These are phyloP conservation scores for Apamea crenata DNA, from an alignment of 2,888 invertebrate species.

Conservation along the genomic window DNA sequence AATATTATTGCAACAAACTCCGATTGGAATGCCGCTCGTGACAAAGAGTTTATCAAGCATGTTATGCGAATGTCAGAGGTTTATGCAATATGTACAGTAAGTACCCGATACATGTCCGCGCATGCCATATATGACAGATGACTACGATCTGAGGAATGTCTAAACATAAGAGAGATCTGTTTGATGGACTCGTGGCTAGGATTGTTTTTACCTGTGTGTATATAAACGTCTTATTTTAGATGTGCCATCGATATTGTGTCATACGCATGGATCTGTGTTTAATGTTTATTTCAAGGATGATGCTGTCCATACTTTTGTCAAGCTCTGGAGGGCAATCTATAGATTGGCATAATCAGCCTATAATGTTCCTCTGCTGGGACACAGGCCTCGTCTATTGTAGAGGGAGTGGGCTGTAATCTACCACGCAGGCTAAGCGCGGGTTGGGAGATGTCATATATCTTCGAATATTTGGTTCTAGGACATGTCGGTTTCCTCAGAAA, in stretches of 20 bases:
- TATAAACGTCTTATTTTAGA: slow-evolving; percentile 21
- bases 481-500: neutral
- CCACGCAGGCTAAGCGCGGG: neutral
- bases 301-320: neutral
- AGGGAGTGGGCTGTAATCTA: neutral
- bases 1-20: slow-evolving; percentile 14
- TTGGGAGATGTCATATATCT: neutral
- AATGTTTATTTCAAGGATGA: neutral
- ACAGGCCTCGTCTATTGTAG: neutral
- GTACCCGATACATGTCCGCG: slow-evolving; percentile 19
- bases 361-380: too few species aligned
- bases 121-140: slow-evolving; percentile 41
- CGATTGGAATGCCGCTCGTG: slow-evolving; percentile 44
- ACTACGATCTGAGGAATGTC: slow-evolving; percentile 33
- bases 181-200: neutral
- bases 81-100: slow-evolving; percentile 46
- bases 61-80: slow-evolving; percentile 43
- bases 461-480: neutral
- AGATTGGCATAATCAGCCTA: neutral
- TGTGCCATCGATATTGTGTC: neutral
- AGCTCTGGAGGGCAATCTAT: neutral
- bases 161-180: slow-evolving; percentile 51
- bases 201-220: slow-evolving; percentile 36
- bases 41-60: slow-evolving; percentile 44
- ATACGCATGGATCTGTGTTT: neutral